Evolutionary conservation across 2,888 invertebrate species (phyloP).

Genomic region (Macrophya alboannulata): DNA sequence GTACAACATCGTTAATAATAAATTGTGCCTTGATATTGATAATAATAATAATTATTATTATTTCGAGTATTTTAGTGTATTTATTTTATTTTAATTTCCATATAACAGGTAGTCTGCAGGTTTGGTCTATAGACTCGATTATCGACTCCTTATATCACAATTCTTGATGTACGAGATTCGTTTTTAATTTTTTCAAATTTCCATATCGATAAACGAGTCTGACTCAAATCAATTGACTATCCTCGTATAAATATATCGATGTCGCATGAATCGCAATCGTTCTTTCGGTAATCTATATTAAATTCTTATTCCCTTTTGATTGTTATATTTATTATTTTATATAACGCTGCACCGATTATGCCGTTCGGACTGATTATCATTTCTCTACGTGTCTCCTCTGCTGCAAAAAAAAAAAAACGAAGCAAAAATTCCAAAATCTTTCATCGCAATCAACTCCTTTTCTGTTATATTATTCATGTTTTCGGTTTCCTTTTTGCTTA

Average conservation of each 20-base stretch:
- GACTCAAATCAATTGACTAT: slow-evolving; percentile 4
- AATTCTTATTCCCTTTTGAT: too few species aligned
- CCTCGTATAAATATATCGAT: neutral
- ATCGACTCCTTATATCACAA: neutral
- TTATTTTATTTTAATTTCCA: neutral
- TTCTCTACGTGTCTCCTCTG: neutral
- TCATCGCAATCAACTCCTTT: neutral
- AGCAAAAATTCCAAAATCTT: neutral
- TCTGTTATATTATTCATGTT: neutral
- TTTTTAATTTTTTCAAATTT: neutral
- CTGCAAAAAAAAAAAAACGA: neutral
- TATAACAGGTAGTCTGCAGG: neutral
- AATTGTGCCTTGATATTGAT: neutral
- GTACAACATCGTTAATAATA: slow-evolving; percentile 80
- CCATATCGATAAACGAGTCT: neutral
- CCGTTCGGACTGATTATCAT: neutral
- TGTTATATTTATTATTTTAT: too few species aligned
- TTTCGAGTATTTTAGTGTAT: neutral
- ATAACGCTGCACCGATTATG: too few species aligned
- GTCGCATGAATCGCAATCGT: slow-evolving; percentile 34
- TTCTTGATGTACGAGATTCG: neutral
- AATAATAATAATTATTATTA: neutral
- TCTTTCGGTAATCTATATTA: too few species aligned
- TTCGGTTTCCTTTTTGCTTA: too few species aligned
- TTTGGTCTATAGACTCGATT: slow-evolving; percentile 1